Evolutionary conservation across 2,113 vertebrate genomes (phyloP), one percentile per base, ranked within the genome.

Genomic region (Oreochromis niloticus): DNA sequence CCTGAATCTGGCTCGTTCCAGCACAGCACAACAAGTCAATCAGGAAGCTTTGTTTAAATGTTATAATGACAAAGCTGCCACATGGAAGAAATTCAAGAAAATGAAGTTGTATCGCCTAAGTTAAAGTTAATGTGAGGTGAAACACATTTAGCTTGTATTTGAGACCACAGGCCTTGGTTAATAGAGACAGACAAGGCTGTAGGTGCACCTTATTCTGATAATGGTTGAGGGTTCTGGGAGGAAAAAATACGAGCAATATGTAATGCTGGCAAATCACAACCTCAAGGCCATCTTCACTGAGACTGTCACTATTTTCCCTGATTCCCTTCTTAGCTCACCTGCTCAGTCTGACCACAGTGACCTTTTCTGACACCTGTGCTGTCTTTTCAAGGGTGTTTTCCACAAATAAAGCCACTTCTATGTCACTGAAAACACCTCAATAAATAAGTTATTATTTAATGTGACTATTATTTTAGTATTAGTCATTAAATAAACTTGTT

Each of bases 1-100:
- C 16, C 1, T 36, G 17, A 63, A 12, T 36, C 17, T 0, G 55
- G 24, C 13, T 0, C 1, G 12, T 57, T 57, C 0, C 56, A 57
- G 32, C 16, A 19, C 57, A 61, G 0, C 6, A 32, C 7, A 61
- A 4, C 2, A 0, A 9, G 17, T 66, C 17, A n/a, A 3, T 0
- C 17, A 12, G 10, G 32, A 66, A 36, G 16, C 32, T 63, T 63
- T 36, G 16, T 4, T 36, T 7, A 63, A 11, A 36, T n/a, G 17
- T 36, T 36, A 11, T 36, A 11, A 36, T 0, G 9, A 63, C 6
- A 63, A n/a, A 63, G 17, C 2, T 36, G 32, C 32, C 32, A 63
- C 32, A n/a, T 7, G 32, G 17, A 63, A 63, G 59, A 34, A 63
- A 63, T 36, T 63, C 9, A 63, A 36, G 9, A 61, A 32, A 0